Conservation (phyloP, 1,140 invertebrate genomes). For the Drosophila watanabei region DNA sequence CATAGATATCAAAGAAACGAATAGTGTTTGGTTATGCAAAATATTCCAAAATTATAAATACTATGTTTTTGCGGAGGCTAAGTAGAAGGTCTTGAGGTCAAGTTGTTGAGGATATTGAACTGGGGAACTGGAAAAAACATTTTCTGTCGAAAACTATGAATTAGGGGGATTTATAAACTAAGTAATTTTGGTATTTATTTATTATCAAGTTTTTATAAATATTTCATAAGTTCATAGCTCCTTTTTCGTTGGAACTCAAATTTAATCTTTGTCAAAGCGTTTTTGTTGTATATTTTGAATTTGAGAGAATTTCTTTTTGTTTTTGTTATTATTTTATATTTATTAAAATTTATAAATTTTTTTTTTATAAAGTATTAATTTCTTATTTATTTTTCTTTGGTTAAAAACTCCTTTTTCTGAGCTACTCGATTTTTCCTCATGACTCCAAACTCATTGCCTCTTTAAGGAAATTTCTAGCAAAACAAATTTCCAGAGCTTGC, state of each 20-base stretch:
- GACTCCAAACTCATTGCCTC: neutral
- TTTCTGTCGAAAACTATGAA: neutral
- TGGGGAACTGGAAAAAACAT: neutral
- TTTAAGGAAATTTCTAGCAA: constrained; percentile 37
- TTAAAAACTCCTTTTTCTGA: no score
- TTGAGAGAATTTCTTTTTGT: no score
- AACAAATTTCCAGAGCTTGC: constrained; percentile 11
- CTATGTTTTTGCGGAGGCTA: neutral
- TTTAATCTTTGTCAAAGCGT: no score
- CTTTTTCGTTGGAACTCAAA: no score
- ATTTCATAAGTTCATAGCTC: no score
- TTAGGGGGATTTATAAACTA: neutral
- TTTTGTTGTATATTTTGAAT: no score
- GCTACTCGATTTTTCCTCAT: constrained; percentile 2
- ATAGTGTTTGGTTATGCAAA: constrained; percentile 17
- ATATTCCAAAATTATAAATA: neutral
- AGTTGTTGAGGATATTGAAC: neutral
- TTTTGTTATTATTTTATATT: no score
- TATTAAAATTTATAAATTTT: neutral
- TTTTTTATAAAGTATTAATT: no score
- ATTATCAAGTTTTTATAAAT: no score
- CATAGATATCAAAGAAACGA: constrained; percentile 6
- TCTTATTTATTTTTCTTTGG: neutral
- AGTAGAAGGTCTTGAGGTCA: constrained; percentile 2
- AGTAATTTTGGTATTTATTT: no score